These are phyloP conservation scores for Julus scandinavius DNA, from an alignment of 2,888 invertebrate species.

Conservation along the genomic window DNA sequence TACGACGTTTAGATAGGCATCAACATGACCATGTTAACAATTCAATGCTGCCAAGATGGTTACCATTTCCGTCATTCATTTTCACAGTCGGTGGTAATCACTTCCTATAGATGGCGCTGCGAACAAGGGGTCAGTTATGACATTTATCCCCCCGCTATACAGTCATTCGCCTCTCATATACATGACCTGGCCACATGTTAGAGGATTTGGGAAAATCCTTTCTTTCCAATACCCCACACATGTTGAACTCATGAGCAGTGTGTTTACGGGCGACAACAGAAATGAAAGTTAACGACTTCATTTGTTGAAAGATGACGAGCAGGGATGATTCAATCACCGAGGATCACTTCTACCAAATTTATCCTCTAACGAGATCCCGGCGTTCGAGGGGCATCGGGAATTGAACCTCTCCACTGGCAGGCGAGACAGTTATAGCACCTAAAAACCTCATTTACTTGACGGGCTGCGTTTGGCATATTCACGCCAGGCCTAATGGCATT, in stretches of 20 bases:
- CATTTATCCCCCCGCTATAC: too few relatives aligned
- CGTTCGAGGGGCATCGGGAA: background rate
- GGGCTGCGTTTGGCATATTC: conserved; percentile 6
- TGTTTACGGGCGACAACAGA: conserved; percentile 26
- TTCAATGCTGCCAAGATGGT: too few relatives aligned
- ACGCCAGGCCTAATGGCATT: conserved; percentile 17
- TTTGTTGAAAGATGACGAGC: conserved; percentile 34
- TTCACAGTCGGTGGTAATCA: too few relatives aligned
- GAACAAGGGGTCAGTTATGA: too few relatives aligned
- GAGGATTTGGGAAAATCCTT: background rate
- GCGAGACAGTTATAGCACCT: background rate
- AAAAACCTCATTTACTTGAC: conserved; percentile 34
- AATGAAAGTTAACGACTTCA: conserved; percentile 4
- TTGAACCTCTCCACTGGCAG: background rate
- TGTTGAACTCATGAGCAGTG: conserved; percentile 7
- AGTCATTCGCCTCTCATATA: background rate
- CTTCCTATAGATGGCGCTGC: too few relatives aligned
- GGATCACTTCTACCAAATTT: conserved; percentile 34
- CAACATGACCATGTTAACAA: too few relatives aligned
- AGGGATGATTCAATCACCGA: conserved; percentile 34
- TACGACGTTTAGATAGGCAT: too few relatives aligned
- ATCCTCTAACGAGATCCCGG: conserved; percentile 4
- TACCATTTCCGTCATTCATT: too few relatives aligned
- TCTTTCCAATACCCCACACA: background rate
- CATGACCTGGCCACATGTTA: background rate